These are phyloP conservation scores for Monarcha castaneiventris DNA, from an alignment of 2,113 vertebrate genomes.

Conservation along the genomic window DNA sequence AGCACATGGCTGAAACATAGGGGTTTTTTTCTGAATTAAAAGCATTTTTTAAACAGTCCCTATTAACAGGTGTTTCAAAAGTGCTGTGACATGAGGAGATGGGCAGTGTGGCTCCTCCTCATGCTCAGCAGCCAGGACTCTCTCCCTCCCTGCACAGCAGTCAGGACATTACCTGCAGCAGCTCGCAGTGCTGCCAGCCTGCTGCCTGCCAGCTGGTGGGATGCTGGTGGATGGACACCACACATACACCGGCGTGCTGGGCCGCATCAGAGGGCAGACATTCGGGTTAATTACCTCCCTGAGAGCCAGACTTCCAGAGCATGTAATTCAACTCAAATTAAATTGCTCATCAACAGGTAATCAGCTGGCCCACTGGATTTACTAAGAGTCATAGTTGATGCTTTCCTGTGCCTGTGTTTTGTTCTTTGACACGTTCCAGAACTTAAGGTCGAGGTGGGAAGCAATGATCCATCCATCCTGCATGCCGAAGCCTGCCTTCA, in stretches of 20 bases:
- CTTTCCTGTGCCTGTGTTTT: neutral
- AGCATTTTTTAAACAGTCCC: neutral
- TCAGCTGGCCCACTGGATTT: neutral
- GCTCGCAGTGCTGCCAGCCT: neutral
- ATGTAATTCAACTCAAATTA: neutral
- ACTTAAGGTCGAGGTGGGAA: neutral
- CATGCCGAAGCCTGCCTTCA: neutral
- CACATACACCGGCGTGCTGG: fast-evolving
- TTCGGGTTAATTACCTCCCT: neutral
- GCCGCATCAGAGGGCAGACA: neutral
- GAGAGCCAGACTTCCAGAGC: neutral
- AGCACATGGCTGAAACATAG: neutral
- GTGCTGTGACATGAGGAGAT: fast-evolving
- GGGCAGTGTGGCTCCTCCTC: neutral
- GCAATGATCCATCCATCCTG: neutral
- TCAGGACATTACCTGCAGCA: neutral
- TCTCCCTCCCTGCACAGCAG: neutral
- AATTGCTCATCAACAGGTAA: conserved; percentile 21
- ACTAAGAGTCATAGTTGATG: neutral
- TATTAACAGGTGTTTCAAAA: neutral
- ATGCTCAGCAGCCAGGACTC: neutral
- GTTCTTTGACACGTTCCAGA: neutral
- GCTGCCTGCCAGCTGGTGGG: neutral
- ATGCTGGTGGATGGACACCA: neutral
- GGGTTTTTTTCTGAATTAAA: neutral